Percentiles rank a stretch among this genome's conserved stretches.
Evolutionary conservation across 1,140 invertebrate species (phyloP).

Genomic region (Microplitis mediator): DNA sequence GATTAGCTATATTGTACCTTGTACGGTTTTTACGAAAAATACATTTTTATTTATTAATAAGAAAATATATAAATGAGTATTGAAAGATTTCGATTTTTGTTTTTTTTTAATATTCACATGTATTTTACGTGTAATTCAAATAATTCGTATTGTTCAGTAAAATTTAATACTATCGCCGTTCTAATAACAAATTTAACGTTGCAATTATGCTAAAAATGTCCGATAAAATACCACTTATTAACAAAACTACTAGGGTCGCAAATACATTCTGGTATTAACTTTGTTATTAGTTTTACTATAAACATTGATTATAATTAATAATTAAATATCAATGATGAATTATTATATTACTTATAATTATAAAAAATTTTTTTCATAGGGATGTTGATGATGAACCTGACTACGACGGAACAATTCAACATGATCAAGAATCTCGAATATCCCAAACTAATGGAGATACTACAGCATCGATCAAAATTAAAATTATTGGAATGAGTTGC

Average conservation of each 20-base stretch:
- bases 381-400: slow-evolving; percentile 47
- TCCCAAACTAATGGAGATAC: slow-evolving; percentile 18
- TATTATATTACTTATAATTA: slow-evolving; percentile 1
- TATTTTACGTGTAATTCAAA: no score
- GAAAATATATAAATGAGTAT: no score
- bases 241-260: slow-evolving; percentile 16
- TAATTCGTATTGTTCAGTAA: background rate
- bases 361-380: slow-evolving; percentile 37
- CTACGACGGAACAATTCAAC: slow-evolving; percentile 42
- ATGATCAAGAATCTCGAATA: slow-evolving; percentile 40
- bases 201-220: slow-evolving; percentile 35
- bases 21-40: no score
- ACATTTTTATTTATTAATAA: no score
- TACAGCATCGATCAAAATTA: slow-evolving; percentile 46
- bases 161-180: background rate
- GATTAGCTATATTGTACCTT: no score
- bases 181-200: background rate
- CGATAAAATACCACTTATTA: slow-evolving; percentile 39
- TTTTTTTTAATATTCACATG: no score
- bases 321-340: background rate
- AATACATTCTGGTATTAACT: slow-evolving; percentile 40
- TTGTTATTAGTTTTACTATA: background rate
- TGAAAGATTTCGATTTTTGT: no score
- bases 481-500: slow-evolving; percentile 83
- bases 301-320: background rate